Conservation (phyloP, 2,888 invertebrate species). For the Lissonota sp. region DNA sequence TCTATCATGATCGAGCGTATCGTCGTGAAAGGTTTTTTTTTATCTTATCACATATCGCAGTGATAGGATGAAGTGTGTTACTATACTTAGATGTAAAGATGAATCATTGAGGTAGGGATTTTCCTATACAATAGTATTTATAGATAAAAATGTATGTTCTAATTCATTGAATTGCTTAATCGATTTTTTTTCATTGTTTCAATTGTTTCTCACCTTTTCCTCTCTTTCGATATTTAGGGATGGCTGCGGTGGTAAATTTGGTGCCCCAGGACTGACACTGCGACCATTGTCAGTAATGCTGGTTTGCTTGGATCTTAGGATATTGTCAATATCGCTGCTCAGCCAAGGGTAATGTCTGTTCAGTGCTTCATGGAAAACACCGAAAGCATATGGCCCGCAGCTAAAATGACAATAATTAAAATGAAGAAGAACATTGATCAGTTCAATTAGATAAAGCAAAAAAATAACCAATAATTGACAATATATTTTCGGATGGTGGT, state of each 20-base stretch:
- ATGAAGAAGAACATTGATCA: neutral
- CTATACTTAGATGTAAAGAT: conserved; percentile 9
- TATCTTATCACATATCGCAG: conserved; percentile 43
- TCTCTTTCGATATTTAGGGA: conserved; percentile 77
- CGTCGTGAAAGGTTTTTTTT: conserved; percentile 32
- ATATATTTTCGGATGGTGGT: too few relatives aligned
- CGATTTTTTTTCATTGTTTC: neutral
- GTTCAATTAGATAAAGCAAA: too few relatives aligned
- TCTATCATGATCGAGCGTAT: neutral
- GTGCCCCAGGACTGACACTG: conserved; percentile 57
- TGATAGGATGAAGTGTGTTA: conserved; percentile 14
- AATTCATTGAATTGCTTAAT: neutral
- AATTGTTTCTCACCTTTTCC: conserved; percentile 72
- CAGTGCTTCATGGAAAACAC: conserved; percentile 85
- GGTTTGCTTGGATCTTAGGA: conserved; percentile 66
- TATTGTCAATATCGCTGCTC: conserved; percentile 84
- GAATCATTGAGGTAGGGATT: conserved; percentile 32
- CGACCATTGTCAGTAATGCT: conserved; percentile 56
- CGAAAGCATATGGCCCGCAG: conserved; percentile 83
- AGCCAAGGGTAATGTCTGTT: conserved; percentile 86
- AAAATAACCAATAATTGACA: neutral
- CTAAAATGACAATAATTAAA: conserved; percentile 62
- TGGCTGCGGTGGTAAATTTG: conserved; percentile 77
- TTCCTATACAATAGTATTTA: too few relatives aligned
- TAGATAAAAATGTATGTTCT: neutral